These are phyloP conservation scores for Nemotelus pantherinus DNA, from an alignment of 2,888 invertebrate genomes.

Conservation along the genomic window DNA sequence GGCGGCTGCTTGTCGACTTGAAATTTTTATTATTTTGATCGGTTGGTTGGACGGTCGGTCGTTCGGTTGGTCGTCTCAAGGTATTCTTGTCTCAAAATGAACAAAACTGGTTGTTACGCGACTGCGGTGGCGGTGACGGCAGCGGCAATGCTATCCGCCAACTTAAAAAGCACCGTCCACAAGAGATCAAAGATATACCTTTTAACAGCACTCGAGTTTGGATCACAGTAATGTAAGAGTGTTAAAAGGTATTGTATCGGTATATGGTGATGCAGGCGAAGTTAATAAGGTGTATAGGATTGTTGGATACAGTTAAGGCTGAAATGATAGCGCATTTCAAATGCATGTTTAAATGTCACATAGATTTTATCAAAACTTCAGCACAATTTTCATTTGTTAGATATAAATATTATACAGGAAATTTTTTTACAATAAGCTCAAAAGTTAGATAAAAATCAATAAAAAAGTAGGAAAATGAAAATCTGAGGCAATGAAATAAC, in stretches of 20 bases:
- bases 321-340: not conserved
- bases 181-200: constrained; percentile 49
- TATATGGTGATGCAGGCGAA: constrained; percentile 10
- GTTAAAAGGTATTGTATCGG: constrained; percentile 28
- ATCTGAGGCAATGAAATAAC: too few species aligned
- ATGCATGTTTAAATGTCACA: too few species aligned
- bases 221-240: constrained; percentile 21
- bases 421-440: too few species aligned
- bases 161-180: constrained; percentile 49
- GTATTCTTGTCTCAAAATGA: constrained; percentile 54
- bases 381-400: too few species aligned
- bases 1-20: constrained; percentile 1
- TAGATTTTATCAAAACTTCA: too few species aligned
- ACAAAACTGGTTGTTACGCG: constrained; percentile 53
- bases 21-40: constrained; percentile 24
- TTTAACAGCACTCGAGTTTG: constrained; percentile 13
- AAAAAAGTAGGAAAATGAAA: too few species aligned
- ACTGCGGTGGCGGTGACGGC: constrained; percentile 43
- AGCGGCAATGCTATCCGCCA: constrained; percentile 38
- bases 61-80: constrained; percentile 55
- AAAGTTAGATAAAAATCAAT: too few species aligned
- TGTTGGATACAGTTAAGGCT: not conserved
- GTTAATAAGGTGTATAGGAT: constrained; percentile 9
- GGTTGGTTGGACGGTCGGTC: constrained; percentile 2
- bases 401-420: too few species aligned